A percentile compares a stretch with the other conserved stretches of the same genome.
These are phyloP conservation scores for Erpornis zantholeuca DNA, from an alignment of 2,113 vertebrate species.

Conservation along the genomic window DNA sequence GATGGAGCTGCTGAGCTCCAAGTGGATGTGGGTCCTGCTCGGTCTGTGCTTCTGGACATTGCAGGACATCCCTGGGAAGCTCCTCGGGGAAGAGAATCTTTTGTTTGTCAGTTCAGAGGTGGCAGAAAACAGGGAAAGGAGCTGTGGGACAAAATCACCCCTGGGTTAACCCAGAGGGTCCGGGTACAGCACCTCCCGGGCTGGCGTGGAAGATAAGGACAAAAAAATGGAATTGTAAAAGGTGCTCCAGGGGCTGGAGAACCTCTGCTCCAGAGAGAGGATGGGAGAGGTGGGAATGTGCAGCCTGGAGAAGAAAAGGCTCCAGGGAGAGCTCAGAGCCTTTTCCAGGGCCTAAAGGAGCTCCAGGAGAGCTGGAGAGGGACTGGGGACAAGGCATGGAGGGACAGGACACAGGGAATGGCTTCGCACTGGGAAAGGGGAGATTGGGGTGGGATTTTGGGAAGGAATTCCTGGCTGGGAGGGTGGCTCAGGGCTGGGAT, in stretches of 20 bases:
- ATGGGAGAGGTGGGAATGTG: not conserved
- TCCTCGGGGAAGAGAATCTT: not conserved
- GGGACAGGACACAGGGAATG: not conserved
- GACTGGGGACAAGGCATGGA: not conserved
- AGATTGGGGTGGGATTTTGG: not conserved
- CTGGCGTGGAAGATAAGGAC: not conserved
- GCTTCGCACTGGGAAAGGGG: not conserved
- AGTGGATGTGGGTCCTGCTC: not conserved
- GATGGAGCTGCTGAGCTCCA: not conserved
- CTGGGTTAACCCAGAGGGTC: not conserved
- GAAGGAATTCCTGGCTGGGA: not conserved
- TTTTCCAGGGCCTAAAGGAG: rapidly evolving
- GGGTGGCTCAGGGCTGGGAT: not conserved
- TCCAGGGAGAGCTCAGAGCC: not conserved
- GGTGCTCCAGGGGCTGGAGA: not conserved
- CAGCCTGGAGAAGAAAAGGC: not conserved
- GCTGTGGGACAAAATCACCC: not conserved
- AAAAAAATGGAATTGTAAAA: not conserved
- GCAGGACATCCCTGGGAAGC: not conserved
- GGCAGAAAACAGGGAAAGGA: not conserved
- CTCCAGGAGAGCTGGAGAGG: not conserved
- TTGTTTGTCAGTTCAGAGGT: not conserved
- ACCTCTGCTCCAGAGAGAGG: not conserved
- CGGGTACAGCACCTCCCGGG: not conserved
- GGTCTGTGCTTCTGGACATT: not conserved